Evolutionary conservation across 2,888 invertebrate species (phyloP).

Genomic region (Minunthozetes semirufus): DNA sequence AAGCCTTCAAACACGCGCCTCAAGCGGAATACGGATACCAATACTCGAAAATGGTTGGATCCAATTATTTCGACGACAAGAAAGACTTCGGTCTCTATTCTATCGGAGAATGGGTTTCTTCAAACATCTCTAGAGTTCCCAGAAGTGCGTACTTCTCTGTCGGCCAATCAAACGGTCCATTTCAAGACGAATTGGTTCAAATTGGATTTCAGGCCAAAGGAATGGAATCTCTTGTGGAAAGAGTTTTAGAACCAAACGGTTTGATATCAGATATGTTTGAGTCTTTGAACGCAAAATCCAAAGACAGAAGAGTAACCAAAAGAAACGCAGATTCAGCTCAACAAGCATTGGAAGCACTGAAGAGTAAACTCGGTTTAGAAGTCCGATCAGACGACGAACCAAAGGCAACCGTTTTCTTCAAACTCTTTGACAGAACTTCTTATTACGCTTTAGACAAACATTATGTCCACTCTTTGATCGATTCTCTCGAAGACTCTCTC

Average conservation of each 20-base stretch:
- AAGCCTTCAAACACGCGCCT: conserved; percentile 31
- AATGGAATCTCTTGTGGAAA: conserved; percentile 25
- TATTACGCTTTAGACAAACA: conserved; percentile 38
- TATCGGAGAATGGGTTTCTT: conserved; percentile 28
- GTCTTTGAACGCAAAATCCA: conserved; percentile 6
- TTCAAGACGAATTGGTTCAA: conserved; percentile 29
- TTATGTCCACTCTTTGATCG: conserved; percentile 31
- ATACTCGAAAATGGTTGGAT: conserved; percentile 35
- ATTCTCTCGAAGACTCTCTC: conserved; percentile 28
- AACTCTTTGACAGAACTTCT: conserved; percentile 38
- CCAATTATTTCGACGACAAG: conserved; percentile 23
- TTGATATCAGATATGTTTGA: conserved; percentile 31
- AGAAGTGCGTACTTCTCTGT: conserved; percentile 32
- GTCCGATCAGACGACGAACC: conserved; percentile 34
- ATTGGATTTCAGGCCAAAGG: conserved; percentile 36
- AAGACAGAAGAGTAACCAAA: conserved; percentile 27
- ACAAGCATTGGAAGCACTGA: conserved; percentile 31
- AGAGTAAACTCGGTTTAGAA: conserved; percentile 25
- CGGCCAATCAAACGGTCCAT: conserved; percentile 25
- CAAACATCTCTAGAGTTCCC: conserved; percentile 33
- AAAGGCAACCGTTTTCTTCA: conserved; percentile 37
- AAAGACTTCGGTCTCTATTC: conserved; percentile 27
- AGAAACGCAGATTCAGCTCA: conserved; percentile 31
- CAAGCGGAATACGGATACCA: conserved; percentile 27
- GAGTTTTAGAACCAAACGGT: conserved; percentile 33